These are phyloP conservation scores for Lucilia sericata DNA, from an alignment of 1,140 invertebrate species.

Conservation along the genomic window DNA sequence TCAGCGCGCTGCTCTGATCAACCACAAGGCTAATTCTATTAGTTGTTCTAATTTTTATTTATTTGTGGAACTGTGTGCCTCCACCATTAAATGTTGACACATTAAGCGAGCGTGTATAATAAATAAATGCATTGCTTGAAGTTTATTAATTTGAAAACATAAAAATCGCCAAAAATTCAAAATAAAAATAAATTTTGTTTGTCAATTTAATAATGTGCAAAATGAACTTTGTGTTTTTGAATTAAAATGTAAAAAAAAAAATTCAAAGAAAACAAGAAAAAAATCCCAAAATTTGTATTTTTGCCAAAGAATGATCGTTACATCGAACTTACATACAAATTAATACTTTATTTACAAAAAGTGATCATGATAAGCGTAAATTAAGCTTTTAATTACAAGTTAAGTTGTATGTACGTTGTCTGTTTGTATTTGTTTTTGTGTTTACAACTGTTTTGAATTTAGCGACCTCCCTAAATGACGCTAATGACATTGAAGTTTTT, in stretches of 20 bases:
- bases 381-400: constrained; percentile 39
- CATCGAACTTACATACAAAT: too few relatives aligned
- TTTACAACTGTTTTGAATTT: not conserved
- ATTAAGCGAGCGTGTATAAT: not conserved
- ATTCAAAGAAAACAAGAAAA: too few relatives aligned
- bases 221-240: not conserved
- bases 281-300: not conserved
- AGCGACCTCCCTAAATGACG: constrained; percentile 15
- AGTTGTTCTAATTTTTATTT: not conserved
- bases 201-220: not conserved
- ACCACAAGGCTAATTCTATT: not conserved
- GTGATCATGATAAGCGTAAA: constrained; percentile 31
- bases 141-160: not conserved
- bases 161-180: not conserved
- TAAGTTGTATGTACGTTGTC: not conserved
- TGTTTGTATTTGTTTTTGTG: not conserved
- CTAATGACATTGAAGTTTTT: constrained; percentile 24
- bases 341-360: not conserved
- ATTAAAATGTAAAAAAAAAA: not conserved
- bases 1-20: not conserved
- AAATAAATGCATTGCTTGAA: not conserved
- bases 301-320: not conserved
- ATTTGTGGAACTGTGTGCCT: not conserved
- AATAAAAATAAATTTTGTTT: not conserved
- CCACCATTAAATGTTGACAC: not conserved